Conservation (phyloP, 2,113 vertebrate genomes). For the Suncus etruscus region DNA sequence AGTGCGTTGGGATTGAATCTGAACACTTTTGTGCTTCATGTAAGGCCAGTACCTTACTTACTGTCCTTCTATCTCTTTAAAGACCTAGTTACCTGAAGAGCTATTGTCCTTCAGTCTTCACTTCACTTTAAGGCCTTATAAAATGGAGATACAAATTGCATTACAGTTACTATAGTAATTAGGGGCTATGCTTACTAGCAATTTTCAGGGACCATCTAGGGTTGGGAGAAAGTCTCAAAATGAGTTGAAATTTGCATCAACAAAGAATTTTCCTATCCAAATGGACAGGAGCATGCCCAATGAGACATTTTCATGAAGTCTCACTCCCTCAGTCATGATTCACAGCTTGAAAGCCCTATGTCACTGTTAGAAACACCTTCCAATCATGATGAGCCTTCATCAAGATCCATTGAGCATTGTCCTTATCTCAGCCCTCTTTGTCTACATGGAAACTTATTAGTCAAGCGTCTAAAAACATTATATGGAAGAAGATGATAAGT, state of each 20-base stretch:
- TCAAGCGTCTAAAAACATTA: constrained; percentile 30
- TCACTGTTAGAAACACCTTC: not conserved
- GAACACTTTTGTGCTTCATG: no score
- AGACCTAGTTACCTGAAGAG: not conserved
- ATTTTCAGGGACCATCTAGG: not conserved
- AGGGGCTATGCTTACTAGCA: not conserved
- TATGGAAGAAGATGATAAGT: constrained; percentile 38
- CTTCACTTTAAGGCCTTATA: not conserved
- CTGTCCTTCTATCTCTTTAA: no score
- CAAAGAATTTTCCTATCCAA: not conserved
- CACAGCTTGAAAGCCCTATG: not conserved
- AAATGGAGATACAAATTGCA: not conserved
- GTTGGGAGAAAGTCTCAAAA: not conserved
- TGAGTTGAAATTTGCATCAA: not conserved
- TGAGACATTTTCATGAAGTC: not conserved
- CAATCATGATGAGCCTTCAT: not conserved
- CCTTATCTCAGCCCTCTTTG: constrained; percentile 41
- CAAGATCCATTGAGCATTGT: not conserved
- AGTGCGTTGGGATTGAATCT: no score
- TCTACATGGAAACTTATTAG: constrained; percentile 13
- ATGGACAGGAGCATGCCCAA: not conserved
- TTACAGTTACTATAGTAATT: not conserved
- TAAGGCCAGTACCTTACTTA: no score
- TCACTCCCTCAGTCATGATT: not conserved
- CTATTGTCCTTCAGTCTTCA: not conserved